Evolutionary conservation across 1,140 invertebrate species (phyloP).

Genomic region (Zaprionus gabonicus): DNA sequence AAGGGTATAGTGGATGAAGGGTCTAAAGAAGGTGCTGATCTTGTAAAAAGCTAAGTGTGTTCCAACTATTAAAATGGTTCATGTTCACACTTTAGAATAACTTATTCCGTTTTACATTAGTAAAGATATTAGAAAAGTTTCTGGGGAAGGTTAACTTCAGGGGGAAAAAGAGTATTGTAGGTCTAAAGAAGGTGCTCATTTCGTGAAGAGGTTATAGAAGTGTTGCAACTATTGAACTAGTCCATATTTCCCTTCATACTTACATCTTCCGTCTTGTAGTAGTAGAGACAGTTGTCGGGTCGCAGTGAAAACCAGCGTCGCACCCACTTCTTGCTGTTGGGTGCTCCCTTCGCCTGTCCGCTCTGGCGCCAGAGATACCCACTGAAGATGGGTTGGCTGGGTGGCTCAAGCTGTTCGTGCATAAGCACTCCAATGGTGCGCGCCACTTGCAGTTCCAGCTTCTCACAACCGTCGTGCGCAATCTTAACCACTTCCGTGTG

Average conservation of each 20-base stretch:
- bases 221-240: too few relatives aligned
- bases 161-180: too few relatives aligned
- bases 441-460: slow-evolving; percentile 94
- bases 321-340: slow-evolving; percentile 91
- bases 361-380: slow-evolving; percentile 92
- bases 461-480: slow-evolving; percentile 94
- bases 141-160: too few relatives aligned
- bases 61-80: too few relatives aligned
- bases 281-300: slow-evolving; percentile 96
- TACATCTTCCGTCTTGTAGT: slow-evolving; percentile 95
- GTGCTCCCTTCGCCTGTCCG: slow-evolving; percentile 85
- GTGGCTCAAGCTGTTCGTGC: slow-evolving; percentile 87
- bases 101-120: too few relatives aligned
- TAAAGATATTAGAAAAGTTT: too few relatives aligned
- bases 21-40: too few relatives aligned
- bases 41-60: too few relatives aligned
- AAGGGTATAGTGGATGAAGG: too few relatives aligned
- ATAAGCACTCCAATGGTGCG: slow-evolving; percentile 92
- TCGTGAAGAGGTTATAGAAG: too few relatives aligned
- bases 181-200: too few relatives aligned
- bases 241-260: slow-evolving; percentile 66
- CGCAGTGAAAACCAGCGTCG: slow-evolving; percentile 95
- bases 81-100: too few relatives aligned
- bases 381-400: slow-evolving; percentile 88
- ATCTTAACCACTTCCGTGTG: slow-evolving; percentile 98